Percentiles rank a stretch among this genome's conserved stretches.
These are phyloP conservation scores for Pristiophorus japonicus DNA, from an alignment of 2,113 vertebrate genomes.

Conservation along the genomic window DNA sequence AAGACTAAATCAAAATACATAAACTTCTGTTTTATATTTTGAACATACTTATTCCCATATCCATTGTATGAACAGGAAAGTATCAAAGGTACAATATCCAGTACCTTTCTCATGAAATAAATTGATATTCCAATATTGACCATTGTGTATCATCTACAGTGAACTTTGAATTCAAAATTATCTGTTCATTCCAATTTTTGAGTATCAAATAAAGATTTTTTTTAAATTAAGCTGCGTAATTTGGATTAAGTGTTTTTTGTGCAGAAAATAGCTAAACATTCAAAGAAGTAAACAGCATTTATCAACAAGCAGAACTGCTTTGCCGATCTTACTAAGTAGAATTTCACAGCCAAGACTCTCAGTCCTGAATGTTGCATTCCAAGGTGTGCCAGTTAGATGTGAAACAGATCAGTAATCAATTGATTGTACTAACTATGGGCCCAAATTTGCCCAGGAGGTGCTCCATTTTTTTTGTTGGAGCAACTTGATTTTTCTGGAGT, in stretches of 20 bases:
- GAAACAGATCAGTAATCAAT: not conserved
- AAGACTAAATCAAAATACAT: not conserved
- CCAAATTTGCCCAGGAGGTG: no score
- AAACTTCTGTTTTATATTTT: not conserved
- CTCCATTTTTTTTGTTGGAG: no score
- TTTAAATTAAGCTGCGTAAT: not conserved
- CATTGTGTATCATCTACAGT: not conserved
- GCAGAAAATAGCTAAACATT: not conserved
- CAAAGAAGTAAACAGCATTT: not conserved
- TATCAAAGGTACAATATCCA: not conserved
- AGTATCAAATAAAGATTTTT: not conserved
- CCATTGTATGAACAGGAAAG: not conserved
- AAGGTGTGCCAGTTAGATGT: not conserved
- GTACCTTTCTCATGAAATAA: not conserved
- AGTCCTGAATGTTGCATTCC: not conserved
- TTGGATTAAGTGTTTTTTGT: not conserved
- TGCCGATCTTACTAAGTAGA: not conserved
- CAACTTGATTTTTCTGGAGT: no score
- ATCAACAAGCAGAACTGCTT: not conserved
- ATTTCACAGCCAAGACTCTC: not conserved
- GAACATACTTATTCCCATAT: not conserved
- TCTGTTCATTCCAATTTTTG: not conserved
- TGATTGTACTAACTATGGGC: not conserved
- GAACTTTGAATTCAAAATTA: not conserved
- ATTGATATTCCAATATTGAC: not conserved